Conservation (phyloP, 2,113 vertebrate species). For the Tenebrosternarchus preto region DNA sequence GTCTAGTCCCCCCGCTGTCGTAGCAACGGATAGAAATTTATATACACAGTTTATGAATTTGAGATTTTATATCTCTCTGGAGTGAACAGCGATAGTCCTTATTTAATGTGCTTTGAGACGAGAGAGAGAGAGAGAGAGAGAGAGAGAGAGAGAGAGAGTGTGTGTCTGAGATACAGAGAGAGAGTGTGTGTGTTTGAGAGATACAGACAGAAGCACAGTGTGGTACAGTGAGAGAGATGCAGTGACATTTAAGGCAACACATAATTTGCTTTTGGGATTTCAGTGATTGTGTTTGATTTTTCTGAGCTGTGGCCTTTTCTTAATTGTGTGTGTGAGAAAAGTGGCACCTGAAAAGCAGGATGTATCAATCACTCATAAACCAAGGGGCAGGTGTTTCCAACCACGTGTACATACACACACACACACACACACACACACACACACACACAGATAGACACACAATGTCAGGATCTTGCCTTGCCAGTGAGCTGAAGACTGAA, state of each 20-base stretch:
- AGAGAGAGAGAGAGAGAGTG: background rate
- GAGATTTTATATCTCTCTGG: conserved; percentile 1
- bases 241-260: background rate
- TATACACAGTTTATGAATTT: conserved; percentile 9
- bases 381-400: conserved; percentile 52
- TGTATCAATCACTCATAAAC: conserved; percentile 49
- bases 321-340: conserved; percentile 14
- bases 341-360: conserved; percentile 43
- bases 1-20: background rate
- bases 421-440: conserved; percentile 1
- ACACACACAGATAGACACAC: conserved; percentile 21
- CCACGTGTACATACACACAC: conserved; percentile 5
- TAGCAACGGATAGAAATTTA: background rate
- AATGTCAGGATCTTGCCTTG: conserved; percentile 40
- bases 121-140: too few relatives aligned
- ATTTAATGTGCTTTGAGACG: too few relatives aligned
- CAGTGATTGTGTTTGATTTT: conserved; percentile 24
- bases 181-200: background rate
- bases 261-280: conserved; percentile 20
- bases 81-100: too few relatives aligned
- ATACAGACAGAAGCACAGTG: too few relatives aligned
- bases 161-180: background rate
- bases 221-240: background rate
- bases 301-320: background rate
- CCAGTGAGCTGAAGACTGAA: conserved; percentile 49